A percentile compares a stretch with the other conserved stretches of the same genome.
phyloP scores from a whole-genome alignment of 2,797 vertebrate genomes.

The Otus scops region DNA sequence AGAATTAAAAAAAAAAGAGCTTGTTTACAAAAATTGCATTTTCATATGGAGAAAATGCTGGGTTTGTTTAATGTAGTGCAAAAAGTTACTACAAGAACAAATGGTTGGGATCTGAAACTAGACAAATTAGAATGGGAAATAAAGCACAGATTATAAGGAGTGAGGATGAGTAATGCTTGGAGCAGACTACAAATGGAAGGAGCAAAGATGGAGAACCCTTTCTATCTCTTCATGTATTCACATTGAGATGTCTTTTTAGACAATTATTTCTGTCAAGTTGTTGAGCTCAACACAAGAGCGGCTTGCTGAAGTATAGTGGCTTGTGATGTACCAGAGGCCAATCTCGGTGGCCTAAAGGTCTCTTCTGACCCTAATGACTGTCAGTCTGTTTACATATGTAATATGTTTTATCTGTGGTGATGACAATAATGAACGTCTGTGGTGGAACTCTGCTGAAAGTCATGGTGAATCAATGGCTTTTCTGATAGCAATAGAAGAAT shows the following conservation, averaged over 20 bases:
- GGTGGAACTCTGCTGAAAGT: not conserved
- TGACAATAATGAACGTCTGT: not conserved
- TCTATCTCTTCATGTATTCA: not conserved
- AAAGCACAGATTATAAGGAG: not conserved
- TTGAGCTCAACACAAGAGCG: not conserved
- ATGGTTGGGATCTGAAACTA: not conserved
- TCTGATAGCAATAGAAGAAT: not conserved
- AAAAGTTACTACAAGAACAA: not conserved
- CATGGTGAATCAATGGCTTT: not conserved
- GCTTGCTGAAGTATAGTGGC: not conserved
- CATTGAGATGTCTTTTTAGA: not conserved
- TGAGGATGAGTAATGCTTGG: slow-evolving; percentile 26
- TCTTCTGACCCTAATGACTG: not conserved
- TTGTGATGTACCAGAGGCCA: not conserved
- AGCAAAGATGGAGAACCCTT: not conserved
- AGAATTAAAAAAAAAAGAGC: not conserved
- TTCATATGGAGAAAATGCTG: not conserved
- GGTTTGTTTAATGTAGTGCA: not conserved
- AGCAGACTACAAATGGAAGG: not conserved
- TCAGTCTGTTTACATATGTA: not conserved
- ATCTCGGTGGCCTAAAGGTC: not conserved
- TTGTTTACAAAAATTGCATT: not conserved
- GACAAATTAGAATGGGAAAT: slow-evolving; percentile 32
- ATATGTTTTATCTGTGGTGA: not conserved
- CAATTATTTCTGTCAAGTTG: not conserved